Conservation (phyloP, 2,888 invertebrate genomes). For the Ecdyonurus torrentis region DNA sequence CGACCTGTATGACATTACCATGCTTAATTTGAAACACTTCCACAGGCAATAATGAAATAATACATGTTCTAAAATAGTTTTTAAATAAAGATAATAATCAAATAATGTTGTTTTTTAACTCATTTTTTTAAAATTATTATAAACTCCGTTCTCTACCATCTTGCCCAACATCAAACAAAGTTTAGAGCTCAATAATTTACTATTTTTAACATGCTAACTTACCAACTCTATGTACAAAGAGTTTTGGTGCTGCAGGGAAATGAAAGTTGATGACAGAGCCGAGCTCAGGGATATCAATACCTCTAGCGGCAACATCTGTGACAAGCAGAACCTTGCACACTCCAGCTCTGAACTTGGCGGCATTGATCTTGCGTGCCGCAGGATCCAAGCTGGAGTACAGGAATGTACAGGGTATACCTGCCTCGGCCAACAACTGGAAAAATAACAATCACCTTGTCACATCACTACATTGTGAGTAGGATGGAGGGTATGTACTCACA, state of each 20-base stretch:
- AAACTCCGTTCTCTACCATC: too few relatives aligned
- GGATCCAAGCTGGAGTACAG: constrained; percentile 93
- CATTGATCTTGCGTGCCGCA: constrained; percentile 85
- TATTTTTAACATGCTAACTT: constrained; percentile 26
- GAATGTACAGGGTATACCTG: constrained; percentile 68
- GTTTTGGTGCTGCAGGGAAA: constrained; percentile 91
- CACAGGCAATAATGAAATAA: too few relatives aligned
- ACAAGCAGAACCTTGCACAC: constrained; percentile 76
- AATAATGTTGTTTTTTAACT: neutral
- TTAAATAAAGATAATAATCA: too few relatives aligned
- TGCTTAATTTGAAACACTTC: too few relatives aligned
- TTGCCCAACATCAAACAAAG: too few relatives aligned
- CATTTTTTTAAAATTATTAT: too few relatives aligned
- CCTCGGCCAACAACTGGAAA: constrained; percentile 48
- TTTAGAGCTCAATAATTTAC: too few relatives aligned
- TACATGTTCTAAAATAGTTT: too few relatives aligned
- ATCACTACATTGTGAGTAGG: too few relatives aligned
- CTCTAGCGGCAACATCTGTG: constrained; percentile 95
- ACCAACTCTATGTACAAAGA: constrained; percentile 98
- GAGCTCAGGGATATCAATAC: constrained; percentile 89
- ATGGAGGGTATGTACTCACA: too few relatives aligned
- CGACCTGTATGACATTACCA: too few relatives aligned
- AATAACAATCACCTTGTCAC: too few relatives aligned
- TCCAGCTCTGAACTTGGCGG: constrained; percentile 70
- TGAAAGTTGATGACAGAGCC: constrained; percentile 95